Evolutionary conservation across 2,113 vertebrate genomes (phyloP), one percentile per base, ranked within the genome.

Genomic region (Barbus barbus): DNA sequence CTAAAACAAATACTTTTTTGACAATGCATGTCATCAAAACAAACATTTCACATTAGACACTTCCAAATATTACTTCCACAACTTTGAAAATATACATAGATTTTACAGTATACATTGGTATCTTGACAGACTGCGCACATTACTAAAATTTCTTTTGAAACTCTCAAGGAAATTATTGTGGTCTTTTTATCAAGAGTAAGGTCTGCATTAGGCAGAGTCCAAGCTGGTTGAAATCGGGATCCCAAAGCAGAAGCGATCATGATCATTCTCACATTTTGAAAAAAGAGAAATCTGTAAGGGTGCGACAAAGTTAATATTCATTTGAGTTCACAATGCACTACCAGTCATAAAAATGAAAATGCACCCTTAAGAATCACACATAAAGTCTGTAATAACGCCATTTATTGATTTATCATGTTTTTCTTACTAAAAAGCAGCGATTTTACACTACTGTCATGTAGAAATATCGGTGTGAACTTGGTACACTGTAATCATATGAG

Each of bases 221-320:
- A 93, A 92, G 90, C 86, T 84, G 82, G 38, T 79, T 90, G 92
- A 87, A 93, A 91, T 91, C 89, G 87, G 88, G 87, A 81, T 91
- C 89, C 88, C 84, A 85, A 91, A 76, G 12, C 67, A 18, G 53
- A 33, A 71, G 46, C 36, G 6, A 84, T 44, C 16, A 71, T 51
- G 14, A 79, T 28, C 9, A 81, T 85, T 82, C 89, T 91, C 87
- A 85, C 92, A 91, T 89, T 92, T 89, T 86, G 86, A 88, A 88
- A 89, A 72, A 44, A 72, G 11, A 14, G 26, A 63, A 63, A n/a
- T 46, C 8, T 73, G 72, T 18, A n/a, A n/a, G n/a, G n/a, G n/a
- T n/a, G n/a, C n/a, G n/a, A n/a, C n/a, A n/a, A n/a, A n/a, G n/a
- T n/a, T n/a, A 58, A 58, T 78, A 78, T 58, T 78, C 20, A 16